A percentile compares a stretch with the other conserved stretches of the same genome.
Evolutionary conservation across 2,113 vertebrate species (phyloP).

Genomic region (Sceloporus tristichus): DNA sequence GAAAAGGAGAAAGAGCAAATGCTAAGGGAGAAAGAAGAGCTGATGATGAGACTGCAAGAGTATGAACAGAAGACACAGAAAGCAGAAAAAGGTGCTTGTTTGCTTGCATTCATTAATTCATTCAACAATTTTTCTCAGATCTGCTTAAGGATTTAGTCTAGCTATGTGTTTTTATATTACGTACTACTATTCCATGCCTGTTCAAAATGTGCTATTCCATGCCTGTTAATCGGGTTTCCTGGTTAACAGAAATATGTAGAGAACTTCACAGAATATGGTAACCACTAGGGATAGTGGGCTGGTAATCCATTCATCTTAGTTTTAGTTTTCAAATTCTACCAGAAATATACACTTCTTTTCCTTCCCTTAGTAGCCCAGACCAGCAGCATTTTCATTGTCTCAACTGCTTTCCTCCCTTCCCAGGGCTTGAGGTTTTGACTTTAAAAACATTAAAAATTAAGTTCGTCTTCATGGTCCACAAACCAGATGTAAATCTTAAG

Average conservation of each 20-base stretch:
- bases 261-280: neutral
- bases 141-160: neutral
- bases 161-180: neutral
- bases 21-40: conserved; percentile 90
- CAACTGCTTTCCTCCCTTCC: no score
- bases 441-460: no score
- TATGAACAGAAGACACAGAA: conserved; percentile 92
- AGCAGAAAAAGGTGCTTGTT: conserved; percentile 88
- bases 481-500: no score
- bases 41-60: conserved; percentile 89
- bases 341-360: no score
- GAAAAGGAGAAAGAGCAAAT: conserved; percentile 93
- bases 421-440: no score
- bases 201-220: neutral
- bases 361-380: no score
- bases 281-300: neutral
- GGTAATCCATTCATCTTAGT: neutral
- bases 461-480: no score
- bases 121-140: neutral
- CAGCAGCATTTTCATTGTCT: no score
- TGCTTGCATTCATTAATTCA: neutral
- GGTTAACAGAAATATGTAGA: neutral
- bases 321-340: neutral
- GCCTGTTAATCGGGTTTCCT: neutral
- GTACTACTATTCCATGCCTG: neutral